Evolutionary conservation across 2,113 vertebrate species (phyloP).

Genomic region (Cromileptes altivelis): DNA sequence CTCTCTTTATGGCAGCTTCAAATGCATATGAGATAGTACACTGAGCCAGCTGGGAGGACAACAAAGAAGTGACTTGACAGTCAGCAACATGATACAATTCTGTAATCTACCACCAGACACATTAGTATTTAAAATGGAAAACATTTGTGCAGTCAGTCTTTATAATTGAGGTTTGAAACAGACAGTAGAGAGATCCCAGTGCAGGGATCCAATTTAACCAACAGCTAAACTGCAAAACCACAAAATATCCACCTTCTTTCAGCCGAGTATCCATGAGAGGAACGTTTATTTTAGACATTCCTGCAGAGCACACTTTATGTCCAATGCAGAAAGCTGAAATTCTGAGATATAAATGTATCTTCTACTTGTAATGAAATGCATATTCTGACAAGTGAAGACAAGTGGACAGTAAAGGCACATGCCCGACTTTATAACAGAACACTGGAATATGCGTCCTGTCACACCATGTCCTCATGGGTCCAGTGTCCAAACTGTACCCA

Average conservation of each 20-base stretch:
- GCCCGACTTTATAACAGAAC: no score
- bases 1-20: background rate
- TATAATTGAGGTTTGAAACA: background rate
- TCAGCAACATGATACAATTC: background rate
- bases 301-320: no score
- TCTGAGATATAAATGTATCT: no score
- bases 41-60: conserved; percentile 10
- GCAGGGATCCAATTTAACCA: background rate
- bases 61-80: conserved; percentile 11
- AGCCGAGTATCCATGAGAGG: no score
- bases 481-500: no score
- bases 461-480: no score
- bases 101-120: background rate
- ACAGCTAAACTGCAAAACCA: background rate
- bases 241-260: background rate
- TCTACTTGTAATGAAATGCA: no score
- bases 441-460: no score
- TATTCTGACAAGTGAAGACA: no score
- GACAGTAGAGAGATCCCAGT: background rate
- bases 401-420: no score
- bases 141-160: background rate
- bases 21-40: background rate
- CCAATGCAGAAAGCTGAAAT: no score
- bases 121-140: background rate
- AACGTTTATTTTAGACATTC: no score